phyloP scores from a whole-genome alignment of 2,888 invertebrate species.

The Tribolium freemani region DNA sequence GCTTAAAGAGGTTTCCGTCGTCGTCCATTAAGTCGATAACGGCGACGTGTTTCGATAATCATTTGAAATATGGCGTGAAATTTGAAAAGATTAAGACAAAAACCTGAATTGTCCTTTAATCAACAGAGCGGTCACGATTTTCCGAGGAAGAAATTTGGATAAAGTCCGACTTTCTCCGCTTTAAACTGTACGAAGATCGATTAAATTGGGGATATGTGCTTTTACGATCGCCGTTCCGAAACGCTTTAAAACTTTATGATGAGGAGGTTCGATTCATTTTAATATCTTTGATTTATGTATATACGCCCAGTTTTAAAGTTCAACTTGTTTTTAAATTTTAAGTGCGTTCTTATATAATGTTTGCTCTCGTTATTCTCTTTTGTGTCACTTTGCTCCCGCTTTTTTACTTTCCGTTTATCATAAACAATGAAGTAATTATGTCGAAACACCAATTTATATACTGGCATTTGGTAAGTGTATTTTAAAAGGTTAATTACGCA shows the following conservation, averaged over 20 bases:
- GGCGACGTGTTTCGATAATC: slow-evolving; percentile 24
- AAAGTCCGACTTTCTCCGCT: slow-evolving; percentile 23
- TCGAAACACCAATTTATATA: slow-evolving; percentile 27
- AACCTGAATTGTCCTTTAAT: slow-evolving; percentile 20
- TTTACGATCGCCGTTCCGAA: slow-evolving; percentile 52
- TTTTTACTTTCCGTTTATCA: slow-evolving; percentile 39
- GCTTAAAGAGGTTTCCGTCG: slow-evolving; percentile 32
- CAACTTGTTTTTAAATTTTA: slow-evolving; percentile 52
- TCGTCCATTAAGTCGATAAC: slow-evolving; percentile 34
- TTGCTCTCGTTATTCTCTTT: slow-evolving; percentile 49
- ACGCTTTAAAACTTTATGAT: slow-evolving; percentile 49
- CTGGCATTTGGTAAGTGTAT: slow-evolving; percentile 20
- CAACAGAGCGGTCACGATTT: slow-evolving; percentile 20
- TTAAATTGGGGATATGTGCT: slow-evolving; percentile 44
- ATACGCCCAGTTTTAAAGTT: slow-evolving; percentile 57
- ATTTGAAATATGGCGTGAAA: slow-evolving; percentile 37
- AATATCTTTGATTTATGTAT: slow-evolving; percentile 55
- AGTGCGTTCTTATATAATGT: slow-evolving; percentile 49
- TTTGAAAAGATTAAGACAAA: slow-evolving; percentile 28
- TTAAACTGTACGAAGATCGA: slow-evolving; percentile 5
- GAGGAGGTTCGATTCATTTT: slow-evolving; percentile 47
- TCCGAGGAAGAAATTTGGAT: background rate
- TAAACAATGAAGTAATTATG: slow-evolving; percentile 40
- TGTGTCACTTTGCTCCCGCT: slow-evolving; percentile 45
- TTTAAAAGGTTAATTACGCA: slow-evolving; percentile 36